These are phyloP conservation scores for Sardinella longiceps DNA, from an alignment of 2,797 vertebrate species.

Conservation along the genomic window DNA sequence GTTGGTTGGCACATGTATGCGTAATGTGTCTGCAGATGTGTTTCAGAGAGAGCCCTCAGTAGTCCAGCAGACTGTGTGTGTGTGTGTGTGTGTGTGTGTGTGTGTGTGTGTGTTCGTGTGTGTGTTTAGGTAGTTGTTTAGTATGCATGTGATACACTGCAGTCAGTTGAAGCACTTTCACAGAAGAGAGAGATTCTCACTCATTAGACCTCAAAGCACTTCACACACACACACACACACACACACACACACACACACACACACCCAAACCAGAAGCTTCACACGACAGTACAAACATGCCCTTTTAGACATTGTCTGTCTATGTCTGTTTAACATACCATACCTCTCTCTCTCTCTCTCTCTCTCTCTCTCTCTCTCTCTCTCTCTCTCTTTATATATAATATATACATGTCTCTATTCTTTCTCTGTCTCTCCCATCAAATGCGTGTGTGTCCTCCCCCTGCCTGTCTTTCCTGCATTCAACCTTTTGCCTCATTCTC, in stretches of 20 bases:
- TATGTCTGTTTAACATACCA: neutral
- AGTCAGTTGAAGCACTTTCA: neutral
- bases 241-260: neutral
- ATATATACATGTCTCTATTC: too few species aligned
- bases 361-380: neutral
- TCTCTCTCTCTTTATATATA: neutral
- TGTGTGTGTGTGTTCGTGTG: neutral
- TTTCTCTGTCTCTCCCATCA: neutral
- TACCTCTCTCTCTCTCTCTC: neutral
- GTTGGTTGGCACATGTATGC: neutral
- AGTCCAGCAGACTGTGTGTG: neutral
- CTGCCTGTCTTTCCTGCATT: neutral
- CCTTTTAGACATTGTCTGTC: neutral
- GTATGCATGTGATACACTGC: neutral
- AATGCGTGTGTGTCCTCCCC: neutral
- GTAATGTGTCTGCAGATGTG: neutral
- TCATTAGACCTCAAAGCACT: constrained; percentile 13
- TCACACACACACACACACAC: neutral
- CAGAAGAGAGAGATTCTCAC: constrained; percentile 4
- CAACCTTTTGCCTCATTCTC: too few species aligned
- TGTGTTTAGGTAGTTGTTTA: neutral
- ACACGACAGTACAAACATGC: neutral
- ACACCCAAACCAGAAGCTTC: neutral
- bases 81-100: constrained; percentile 35
- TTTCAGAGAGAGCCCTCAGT: neutral